Conservation (phyloP, 2,888 invertebrate species). For the Epinotia nisella region DNA sequence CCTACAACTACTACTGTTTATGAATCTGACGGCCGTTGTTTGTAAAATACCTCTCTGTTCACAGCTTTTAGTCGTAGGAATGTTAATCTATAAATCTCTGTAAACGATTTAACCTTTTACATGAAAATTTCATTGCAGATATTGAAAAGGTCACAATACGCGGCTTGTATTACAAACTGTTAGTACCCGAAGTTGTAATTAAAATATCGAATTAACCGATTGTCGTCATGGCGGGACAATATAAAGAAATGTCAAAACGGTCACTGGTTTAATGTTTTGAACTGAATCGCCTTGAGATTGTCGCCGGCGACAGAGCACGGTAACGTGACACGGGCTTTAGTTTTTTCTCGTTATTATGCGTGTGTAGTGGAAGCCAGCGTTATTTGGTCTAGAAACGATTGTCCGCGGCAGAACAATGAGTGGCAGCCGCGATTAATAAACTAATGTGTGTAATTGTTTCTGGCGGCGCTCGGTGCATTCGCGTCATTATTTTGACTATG, state of each 20-base stretch:
- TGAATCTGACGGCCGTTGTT: constrained; percentile 26
- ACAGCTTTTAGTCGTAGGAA: constrained; percentile 18
- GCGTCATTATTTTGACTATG: constrained; percentile 81
- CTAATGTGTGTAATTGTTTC: constrained; percentile 78
- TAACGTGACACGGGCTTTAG: constrained; percentile 63
- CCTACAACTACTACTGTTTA: constrained; percentile 26
- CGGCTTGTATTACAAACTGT: constrained; percentile 31
- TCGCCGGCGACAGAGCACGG: constrained; percentile 57
- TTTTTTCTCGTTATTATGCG: constrained; percentile 64
- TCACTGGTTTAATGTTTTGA: constrained; percentile 38
- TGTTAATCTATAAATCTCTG: constrained; percentile 19
- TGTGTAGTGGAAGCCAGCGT: constrained; percentile 68
- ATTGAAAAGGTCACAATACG: constrained; percentile 19
- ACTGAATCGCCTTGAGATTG: constrained; percentile 51
- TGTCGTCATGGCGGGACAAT: constrained; percentile 25
- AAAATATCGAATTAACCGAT: constrained; percentile 41
- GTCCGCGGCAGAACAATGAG: constrained; percentile 78
- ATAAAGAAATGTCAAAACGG: constrained; percentile 45
- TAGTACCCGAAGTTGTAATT: constrained; percentile 27
- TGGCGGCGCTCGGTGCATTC: constrained; percentile 58
- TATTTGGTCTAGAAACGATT: constrained; percentile 83
- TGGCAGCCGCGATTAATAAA: constrained; percentile 74
- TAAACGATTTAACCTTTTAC: not conserved
- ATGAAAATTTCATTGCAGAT: constrained; percentile 16
- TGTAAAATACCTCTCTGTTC: constrained; percentile 38